Evolutionary conservation across 1,140 invertebrate species (phyloP).

Genomic region (Dreissena rostriformis): DNA sequence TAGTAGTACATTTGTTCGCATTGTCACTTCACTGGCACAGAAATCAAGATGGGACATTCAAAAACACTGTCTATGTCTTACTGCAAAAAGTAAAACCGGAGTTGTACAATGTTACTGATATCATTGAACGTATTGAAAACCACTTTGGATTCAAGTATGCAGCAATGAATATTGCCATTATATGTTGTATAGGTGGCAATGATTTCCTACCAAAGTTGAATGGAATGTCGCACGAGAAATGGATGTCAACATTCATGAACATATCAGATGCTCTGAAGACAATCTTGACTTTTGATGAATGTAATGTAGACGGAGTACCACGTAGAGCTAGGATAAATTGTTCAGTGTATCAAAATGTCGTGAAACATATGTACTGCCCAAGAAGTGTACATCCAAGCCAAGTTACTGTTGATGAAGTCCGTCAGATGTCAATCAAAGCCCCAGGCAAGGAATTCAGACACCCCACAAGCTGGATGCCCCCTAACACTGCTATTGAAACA

Average conservation of each 20-base stretch:
- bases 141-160: conserved; percentile 11
- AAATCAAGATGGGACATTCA: conserved; percentile 19
- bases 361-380: conserved; percentile 12
- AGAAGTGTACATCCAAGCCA: not conserved
- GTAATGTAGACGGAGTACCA: not conserved
- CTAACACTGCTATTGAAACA: too few relatives aligned
- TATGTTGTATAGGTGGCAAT: conserved; percentile 3
- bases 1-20: conserved; percentile 52
- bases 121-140: not conserved
- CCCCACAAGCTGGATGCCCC: too few relatives aligned
- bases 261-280: not conserved
- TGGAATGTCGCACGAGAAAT: not conserved
- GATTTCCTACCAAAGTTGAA: not conserved
- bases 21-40: conserved; percentile 41
- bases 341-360: not conserved
- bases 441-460: too few relatives aligned
- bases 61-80: conserved; percentile 39
- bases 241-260: not conserved
- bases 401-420: too few relatives aligned
- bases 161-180: conserved; percentile 1
- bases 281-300: not conserved
- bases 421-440: too few relatives aligned
- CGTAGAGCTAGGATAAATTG: not conserved
- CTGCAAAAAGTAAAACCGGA: conserved; percentile 43
- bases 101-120: not conserved